phyloP scores from a whole-genome alignment of 2,113 vertebrate species.

The Spea bombifrons region DNA sequence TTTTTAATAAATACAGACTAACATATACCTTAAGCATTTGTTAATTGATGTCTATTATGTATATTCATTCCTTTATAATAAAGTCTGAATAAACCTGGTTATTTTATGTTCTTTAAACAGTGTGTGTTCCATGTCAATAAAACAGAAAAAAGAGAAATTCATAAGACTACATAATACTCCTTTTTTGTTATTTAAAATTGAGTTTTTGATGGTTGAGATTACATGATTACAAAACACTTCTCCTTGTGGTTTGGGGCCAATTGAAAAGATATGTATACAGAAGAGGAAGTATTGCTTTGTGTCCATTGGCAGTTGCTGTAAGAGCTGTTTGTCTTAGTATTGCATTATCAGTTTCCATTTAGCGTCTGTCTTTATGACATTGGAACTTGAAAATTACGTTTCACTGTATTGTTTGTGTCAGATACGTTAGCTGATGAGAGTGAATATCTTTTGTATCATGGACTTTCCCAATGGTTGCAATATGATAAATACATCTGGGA shows the following conservation, averaged over 20 bases:
- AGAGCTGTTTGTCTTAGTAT: conserved; percentile 6
- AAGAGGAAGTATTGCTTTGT: conserved; percentile 27
- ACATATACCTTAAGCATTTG: too few relatives aligned
- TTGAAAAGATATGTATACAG: conserved; percentile 15
- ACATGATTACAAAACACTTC: conserved; percentile 17
- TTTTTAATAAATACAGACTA: too few relatives aligned
- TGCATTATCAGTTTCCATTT: neutral
- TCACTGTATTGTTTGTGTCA: neutral
- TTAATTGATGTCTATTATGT: too few relatives aligned
- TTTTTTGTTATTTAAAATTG: conserved; percentile 12
- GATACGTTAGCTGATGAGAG: neutral
- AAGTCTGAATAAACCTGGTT: too few relatives aligned
- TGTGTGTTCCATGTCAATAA: neutral
- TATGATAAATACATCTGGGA: too few relatives aligned
- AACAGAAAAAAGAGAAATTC: neutral
- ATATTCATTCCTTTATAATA: too few relatives aligned
- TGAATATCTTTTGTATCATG: neutral
- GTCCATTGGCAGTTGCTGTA: conserved; percentile 4
- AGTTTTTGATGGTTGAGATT: conserved; percentile 1
- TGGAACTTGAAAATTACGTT: neutral
- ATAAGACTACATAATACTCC: neutral
- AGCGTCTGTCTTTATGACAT: neutral
- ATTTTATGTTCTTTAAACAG: too few relatives aligned
- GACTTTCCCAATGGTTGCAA: too few relatives aligned
- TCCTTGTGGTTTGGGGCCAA: conserved; percentile 6